Percentiles rank a stretch among this genome's conserved stretches.
Evolutionary conservation across 2,888 invertebrate genomes (phyloP).

Genomic region (Netelia fuscicornis): DNA sequence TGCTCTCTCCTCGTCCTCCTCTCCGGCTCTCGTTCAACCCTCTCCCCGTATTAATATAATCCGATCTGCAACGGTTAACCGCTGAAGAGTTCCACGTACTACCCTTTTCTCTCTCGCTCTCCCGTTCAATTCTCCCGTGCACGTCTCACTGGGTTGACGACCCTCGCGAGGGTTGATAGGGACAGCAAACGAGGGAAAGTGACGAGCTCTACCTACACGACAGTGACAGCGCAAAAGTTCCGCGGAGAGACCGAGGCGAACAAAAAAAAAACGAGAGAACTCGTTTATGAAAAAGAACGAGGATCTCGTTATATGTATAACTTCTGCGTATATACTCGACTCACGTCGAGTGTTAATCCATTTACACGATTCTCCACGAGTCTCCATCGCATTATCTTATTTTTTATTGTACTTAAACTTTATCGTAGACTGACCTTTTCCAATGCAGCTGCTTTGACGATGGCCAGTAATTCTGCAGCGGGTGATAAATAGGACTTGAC

Average conservation of each 20-base stretch:
- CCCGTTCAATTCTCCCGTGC: conserved; percentile 41
- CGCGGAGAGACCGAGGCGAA: neutral
- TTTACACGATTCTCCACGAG: conserved; percentile 36
- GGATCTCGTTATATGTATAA: conserved; percentile 36
- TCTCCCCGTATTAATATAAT: conserved; percentile 60
- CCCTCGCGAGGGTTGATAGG: conserved; percentile 56
- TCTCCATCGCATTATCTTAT: conserved; percentile 24
- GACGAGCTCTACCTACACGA: conserved; percentile 37
- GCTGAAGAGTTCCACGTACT: conserved; percentile 16
- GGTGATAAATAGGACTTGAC: conserved; percentile 88
- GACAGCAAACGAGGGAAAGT: conserved; percentile 48
- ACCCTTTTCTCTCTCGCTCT: conserved; percentile 65
- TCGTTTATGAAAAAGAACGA: conserved; percentile 53
- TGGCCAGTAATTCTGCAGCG: conserved; percentile 86
- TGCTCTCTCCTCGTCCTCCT: conserved; percentile 55
- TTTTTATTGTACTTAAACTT: neutral
- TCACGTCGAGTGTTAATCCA: conserved; percentile 74
- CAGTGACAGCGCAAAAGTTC: conserved; percentile 23
- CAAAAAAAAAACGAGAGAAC: conserved; percentile 19
- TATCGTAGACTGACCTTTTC: neutral
- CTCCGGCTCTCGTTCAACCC: conserved; percentile 35
- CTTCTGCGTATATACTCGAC: conserved; percentile 55
- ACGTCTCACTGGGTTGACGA: conserved; percentile 47
- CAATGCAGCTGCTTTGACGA: conserved; percentile 84
- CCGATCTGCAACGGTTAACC: conserved; percentile 68